phyloP scores from a whole-genome alignment of 2,888 invertebrate genomes.

The Drosophila neoperkinsi region DNA sequence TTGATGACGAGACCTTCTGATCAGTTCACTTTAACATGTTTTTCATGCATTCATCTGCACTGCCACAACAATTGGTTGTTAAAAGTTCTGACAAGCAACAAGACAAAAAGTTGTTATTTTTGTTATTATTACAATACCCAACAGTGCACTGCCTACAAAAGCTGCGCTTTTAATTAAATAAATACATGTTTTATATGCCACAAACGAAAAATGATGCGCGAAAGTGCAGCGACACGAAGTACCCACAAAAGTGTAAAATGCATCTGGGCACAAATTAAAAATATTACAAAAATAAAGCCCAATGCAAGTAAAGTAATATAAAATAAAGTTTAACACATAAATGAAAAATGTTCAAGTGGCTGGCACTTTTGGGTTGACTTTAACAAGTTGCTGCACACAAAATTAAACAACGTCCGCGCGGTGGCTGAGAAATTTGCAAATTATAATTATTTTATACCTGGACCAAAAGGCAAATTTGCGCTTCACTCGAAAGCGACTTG shows the following conservation, averaged over 20 bases:
- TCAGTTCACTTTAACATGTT: constrained; percentile 2
- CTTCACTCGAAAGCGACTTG: constrained; percentile 64
- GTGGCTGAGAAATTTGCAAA: constrained; percentile 58
- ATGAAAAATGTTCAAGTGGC: constrained; percentile 48
- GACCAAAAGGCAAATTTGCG: constrained; percentile 71
- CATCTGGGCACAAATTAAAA: constrained; percentile 22
- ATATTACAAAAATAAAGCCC: constrained; percentile 2
- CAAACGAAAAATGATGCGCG: constrained; percentile 30
- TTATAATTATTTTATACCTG: constrained; percentile 75
- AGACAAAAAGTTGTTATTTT: constrained; percentile 42
- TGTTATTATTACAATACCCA: constrained; percentile 59
- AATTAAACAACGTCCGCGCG: constrained; percentile 65
- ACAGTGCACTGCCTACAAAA: constrained; percentile 29
- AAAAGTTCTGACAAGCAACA: constrained; percentile 41
- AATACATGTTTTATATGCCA: constrained; percentile 63
- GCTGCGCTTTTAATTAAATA: constrained; percentile 69
- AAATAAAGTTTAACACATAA: constrained; percentile 44
- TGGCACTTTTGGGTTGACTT: constrained; percentile 53
- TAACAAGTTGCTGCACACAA: constrained; percentile 70
- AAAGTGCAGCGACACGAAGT: constrained; percentile 39
- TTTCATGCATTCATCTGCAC: constrained; percentile 34
- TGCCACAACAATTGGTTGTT: constrained; percentile 51
- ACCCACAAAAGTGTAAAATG: constrained; percentile 18
- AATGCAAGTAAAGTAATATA: constrained; percentile 9
- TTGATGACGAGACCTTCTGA: not conserved